Conservation (phyloP, 2,113 vertebrate species). For the Ammodytes marinus region DNA sequence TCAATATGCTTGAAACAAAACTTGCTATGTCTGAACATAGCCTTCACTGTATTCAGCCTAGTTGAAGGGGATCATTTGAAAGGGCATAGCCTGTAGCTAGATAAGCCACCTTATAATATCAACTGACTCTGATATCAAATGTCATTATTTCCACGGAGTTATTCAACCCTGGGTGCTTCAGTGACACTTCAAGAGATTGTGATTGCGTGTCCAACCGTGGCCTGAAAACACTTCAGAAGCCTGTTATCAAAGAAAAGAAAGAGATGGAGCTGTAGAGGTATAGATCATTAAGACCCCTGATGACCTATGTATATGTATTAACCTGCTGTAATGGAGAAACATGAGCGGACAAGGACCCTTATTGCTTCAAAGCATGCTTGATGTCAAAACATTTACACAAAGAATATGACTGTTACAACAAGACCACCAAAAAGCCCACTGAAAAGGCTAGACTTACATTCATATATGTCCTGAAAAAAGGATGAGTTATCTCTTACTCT, state of each 20-base stretch:
- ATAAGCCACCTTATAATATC: constrained; percentile 3
- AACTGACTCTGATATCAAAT: constrained; percentile 26
- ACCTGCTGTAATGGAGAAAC: constrained; percentile 4
- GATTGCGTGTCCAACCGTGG: constrained; percentile 9
- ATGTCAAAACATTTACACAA: constrained; percentile 15
- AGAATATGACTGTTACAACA: neutral
- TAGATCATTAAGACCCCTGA: neutral
- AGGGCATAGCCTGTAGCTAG: neutral
- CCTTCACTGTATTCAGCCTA: neutral
- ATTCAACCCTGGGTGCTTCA: constrained; percentile 22
- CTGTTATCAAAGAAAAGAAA: constrained; percentile 31
- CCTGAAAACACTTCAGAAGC: constrained; percentile 26
- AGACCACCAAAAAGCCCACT: neutral
- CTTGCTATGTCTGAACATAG: neutral
- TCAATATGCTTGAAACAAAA: neutral
- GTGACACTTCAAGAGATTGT: constrained; percentile 43
- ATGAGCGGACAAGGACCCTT: constrained; percentile 24
- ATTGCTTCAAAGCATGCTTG: neutral
- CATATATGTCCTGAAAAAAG: too few species aligned
- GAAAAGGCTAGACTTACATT: neutral
- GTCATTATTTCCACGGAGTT: constrained; percentile 38
- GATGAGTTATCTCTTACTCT: too few species aligned
- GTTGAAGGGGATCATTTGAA: neutral
- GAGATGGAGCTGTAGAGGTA: neutral
- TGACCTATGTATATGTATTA: constrained; percentile 30